Evolutionary conservation across 2,113 vertebrate genomes (phyloP), one percentile per base, ranked within the genome.

Genomic region (Gopherus evgoodei): DNA sequence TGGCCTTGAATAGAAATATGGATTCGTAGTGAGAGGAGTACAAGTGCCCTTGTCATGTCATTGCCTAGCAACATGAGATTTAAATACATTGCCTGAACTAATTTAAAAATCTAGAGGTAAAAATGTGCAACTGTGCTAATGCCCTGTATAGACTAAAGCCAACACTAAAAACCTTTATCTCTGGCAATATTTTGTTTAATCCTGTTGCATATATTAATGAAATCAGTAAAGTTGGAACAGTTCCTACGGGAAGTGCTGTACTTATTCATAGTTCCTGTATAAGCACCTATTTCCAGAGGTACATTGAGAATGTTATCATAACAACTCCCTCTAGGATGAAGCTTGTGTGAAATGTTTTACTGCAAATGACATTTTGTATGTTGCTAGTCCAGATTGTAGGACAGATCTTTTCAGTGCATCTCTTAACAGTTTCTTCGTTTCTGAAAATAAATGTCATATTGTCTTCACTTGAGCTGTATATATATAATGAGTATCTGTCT

Each of bases 1-100:
- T 92, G 83, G 59, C 75, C 96, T 96, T 87, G 75, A 96, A 86
- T 69, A 91, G 92, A 96, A 96, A 85, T 6, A 25, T 78, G 53
- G 81, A 65, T 42, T 96, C 35, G 49, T 24, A 42, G 22, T 11
- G 69, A 91, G 65, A 88, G 47, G 35, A 8, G 10, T 81, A 13
- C 31, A 81, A 11, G 52, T 52, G 49, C 42, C 25, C 93, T 80
- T 75, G 49, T 85, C 62, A 24, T n/a, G 75, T 86, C 83, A 90
- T 95, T 91, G 82, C 83, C 90, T 93, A 87, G 92, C 56, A 96
- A 81, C 8, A 0, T 52, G 50, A 44, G 25, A 5, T 88, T 81
- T 29, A 81, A 94, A 65, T 94, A 31, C 38, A 29, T 44, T 65
- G 76, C 94, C 93, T 54, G 25, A 87, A 79, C 57, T 94, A 1